Evolutionary conservation across 2,888 invertebrate species (phyloP), one percentile per base, ranked within the genome.

Genomic region (Phania funesta): DNA sequence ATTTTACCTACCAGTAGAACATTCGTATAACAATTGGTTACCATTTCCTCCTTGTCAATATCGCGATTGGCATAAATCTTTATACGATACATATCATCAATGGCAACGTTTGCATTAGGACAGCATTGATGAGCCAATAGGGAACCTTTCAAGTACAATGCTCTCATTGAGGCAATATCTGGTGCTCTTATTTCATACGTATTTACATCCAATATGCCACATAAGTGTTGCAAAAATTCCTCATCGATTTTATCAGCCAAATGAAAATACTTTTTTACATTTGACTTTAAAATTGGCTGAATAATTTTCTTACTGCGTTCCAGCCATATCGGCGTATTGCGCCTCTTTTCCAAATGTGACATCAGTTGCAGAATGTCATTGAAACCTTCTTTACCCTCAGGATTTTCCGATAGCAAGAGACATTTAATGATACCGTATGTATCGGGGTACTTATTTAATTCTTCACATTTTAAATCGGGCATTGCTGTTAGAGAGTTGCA

Each of bases 201-300:
- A 89, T 96, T 96, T 0, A 96, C 94, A 88, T 96, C 96, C 22
- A 95, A 92, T 24, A 95, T 93, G 0, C 94, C 95, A 83, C 95
- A 94, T 24, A 96, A 92, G 84, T 92, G 93, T 87, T 96, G 96
- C 7, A 95, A 90, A 8, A 94, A 85, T 35, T 88, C 87, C 26
- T 84, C 88, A 54, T 92, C 91, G 1, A 92, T 90, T 24, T 92
- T 91, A 0, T 87, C 87, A 3, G 90, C 89, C 52, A 84, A 35
- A n/a, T 85, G 85, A 9, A 91, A 75, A 35, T 87, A 84, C n/a
- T 76, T 64, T 3, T 83, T 24, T 4, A 89, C 62, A 18, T 88
- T 87, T 9, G 87, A 84, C 0, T 84, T 76, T 1, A 87, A 70
- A 6, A 91, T 79, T 0, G 91, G 91, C 20, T 85, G 80, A 8